Evolutionary conservation across 2,797 vertebrate species (phyloP), one percentile per base, ranked within the genome.

Genomic region (Typhlichthys subterraneus): DNA sequence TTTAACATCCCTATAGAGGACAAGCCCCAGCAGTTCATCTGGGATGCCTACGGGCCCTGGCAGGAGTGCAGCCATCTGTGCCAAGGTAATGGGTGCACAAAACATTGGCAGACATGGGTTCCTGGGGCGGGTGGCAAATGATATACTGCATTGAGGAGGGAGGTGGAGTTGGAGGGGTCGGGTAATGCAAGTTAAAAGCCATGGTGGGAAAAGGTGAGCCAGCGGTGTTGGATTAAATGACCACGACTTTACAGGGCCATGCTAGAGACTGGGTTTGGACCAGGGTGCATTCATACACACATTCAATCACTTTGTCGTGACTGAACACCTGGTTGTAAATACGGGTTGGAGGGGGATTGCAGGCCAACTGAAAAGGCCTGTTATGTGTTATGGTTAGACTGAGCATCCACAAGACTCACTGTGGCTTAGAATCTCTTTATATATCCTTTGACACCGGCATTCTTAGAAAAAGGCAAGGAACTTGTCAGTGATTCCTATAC

Each of bases 1-100:
- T 99, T 97, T 89, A 99, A 96, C 89, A 92, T 99, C 75, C 98
- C 97, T 15, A 97, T 99, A 62, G 97, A 98, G 85, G 97, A 96
- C 84, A 95, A 94, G 83, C 93, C 94, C 72, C 96, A 98, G 81
- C 95, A 94, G 81, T 99, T 97, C 86, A 93, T 96, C 86, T 99
- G 98, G 98, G 96, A 98, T 69, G 88, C 88, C 0, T 95, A 96
- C 13, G 97, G 98, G 59, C 95, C 96, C 0, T 99, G 96, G 97
- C 96, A 98, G 83, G 89, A 96, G 56, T 99, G 98, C 88, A 99
- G 91, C 84, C 95, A 92, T 52, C 91, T 95, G 75, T 99, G 98
- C 89, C 96, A 98, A 97, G 98, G 98, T 99, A 86, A 90, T 89
- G 67, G 31, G 75, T 71, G 69, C 56, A 72, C 58, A 72, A 68